phyloP scores from a whole-genome alignment of 2,113 vertebrate species.

The Pyxicephalus adspersus region DNA sequence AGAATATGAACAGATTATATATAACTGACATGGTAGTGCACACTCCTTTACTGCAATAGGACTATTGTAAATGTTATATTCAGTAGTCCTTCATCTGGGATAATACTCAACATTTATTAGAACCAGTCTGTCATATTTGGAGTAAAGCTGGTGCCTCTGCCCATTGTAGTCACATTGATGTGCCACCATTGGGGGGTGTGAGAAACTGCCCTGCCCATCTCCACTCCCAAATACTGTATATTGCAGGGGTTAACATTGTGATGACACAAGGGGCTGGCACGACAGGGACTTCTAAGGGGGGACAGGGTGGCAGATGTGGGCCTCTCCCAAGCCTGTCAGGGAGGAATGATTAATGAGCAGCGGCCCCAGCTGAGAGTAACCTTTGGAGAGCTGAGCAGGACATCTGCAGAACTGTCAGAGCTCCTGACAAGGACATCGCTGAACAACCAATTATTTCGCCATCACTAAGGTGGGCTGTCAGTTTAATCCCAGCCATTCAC shows the following conservation, averaged over 20 bases:
- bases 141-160: neutral
- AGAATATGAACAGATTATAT: too few relatives aligned
- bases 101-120: neutral
- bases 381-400: constrained; percentile 99
- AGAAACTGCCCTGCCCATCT: constrained; percentile 37
- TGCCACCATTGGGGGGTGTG: constrained; percentile 3
- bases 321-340: constrained; percentile 97
- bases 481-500: constrained; percentile 99
- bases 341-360: constrained; percentile 99
- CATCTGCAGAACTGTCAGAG: constrained; percentile 99
- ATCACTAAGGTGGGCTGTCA: constrained; percentile 99
- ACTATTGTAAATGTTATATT: too few relatives aligned
- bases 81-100: neutral
- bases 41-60: too few relatives aligned
- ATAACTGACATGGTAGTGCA: too few relatives aligned
- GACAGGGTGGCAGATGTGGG: constrained; percentile 94
- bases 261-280: constrained; percentile 77
- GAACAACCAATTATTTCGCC: constrained; percentile 99
- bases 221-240: constrained; percentile 17
- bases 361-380: constrained; percentile 98
- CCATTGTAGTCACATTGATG: neutral
- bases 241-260: constrained; percentile 57
- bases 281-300: constrained; percentile 83
- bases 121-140: neutral
- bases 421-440: constrained; percentile 99